Evolutionary conservation across 2,797 vertebrate species (phyloP).

Genomic region (Lutjanus argentimaculatus): DNA sequence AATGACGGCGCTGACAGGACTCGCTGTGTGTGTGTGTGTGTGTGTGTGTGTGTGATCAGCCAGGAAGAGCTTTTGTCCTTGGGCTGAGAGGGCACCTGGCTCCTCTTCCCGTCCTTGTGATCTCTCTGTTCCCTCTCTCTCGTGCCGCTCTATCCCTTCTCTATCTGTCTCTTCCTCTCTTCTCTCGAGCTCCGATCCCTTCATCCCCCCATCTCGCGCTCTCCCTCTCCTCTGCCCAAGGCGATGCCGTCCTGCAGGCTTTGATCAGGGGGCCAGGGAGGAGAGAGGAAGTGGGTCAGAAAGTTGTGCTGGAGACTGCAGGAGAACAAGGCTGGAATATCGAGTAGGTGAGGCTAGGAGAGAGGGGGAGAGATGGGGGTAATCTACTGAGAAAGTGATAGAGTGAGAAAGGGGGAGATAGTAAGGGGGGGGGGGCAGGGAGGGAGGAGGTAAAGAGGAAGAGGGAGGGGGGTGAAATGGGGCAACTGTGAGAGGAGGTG

Average conservation of each 20-base stretch:
- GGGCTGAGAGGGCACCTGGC: conserved; percentile 85
- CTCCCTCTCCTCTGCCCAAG: conserved; percentile 87
- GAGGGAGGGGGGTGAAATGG: conserved; percentile 58
- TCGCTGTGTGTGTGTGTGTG: conserved; percentile 32
- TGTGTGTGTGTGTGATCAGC: conserved; percentile 73
- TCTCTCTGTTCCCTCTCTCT: conserved; percentile 83
- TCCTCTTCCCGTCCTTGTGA: conserved; percentile 84
- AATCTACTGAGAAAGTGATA: conserved; percentile 78
- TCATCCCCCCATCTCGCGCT: conserved; percentile 78
- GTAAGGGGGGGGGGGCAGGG: conserved; percentile 30
- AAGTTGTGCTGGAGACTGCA: conserved; percentile 91
- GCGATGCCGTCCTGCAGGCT: conserved; percentile 89
- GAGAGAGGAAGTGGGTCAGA: conserved; percentile 90
- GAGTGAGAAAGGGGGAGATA: conserved; percentile 68
- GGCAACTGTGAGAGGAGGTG: conserved; percentile 65
- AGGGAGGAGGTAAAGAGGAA: conserved; percentile 52
- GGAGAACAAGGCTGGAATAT: conserved; percentile 91
- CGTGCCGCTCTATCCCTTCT: conserved; percentile 80
- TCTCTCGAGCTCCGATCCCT: conserved; percentile 78
- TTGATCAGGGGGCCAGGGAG: conserved; percentile 89
- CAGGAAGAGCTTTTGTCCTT: conserved; percentile 87
- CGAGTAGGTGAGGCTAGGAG: conserved; percentile 86
- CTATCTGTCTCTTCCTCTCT: conserved; percentile 82
- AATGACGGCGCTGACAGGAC: conserved; percentile 79
- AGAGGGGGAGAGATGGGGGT: conserved; percentile 72